Evolutionary conservation across 1,140 invertebrate genomes (phyloP), one percentile per base, ranked within the genome.

Genomic region (Pseudomyrmex pallidus): DNA sequence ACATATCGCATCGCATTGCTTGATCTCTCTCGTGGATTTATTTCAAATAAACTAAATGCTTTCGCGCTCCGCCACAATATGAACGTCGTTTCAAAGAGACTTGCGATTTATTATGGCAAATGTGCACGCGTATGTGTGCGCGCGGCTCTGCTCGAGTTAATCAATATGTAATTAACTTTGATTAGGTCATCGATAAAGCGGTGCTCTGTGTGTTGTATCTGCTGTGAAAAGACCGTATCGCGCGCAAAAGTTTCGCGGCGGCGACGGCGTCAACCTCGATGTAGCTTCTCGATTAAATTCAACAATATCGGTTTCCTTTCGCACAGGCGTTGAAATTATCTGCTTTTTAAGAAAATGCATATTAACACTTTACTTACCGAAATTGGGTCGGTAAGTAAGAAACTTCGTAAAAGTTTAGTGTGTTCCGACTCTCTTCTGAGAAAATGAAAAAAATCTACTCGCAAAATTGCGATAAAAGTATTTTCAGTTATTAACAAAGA

Each of bases 121-220:
- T 56, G 54, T 59, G 70, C 8, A 35, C 5, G 5, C 5, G 5
- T 22, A 12, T 25, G 44, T 15, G 17, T 20, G n/a, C 44, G n/a
- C 66, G 66, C 46, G 35, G 35, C 35, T 35, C 20, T 46, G 56
- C 46, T 52, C 44, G 61, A 80, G 35, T 35, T 35, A 80, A 80
- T 80, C 76, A 70, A 80, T 80, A 80, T 80, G 66, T 72, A 80
- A 80, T 80, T 80, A 80, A 80, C 56, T 80, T 80, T 54, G 76
- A 70, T 72, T 80, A 80, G 66, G 54, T 80, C 64, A 66, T 59
- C 76, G 66, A 80, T 80, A 44, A 46, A 17, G 66, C 76, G 20
- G 66, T 80, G 17, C 70, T 80, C 25, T 35, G 5, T 35, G 64
- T 68, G 54, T 20, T 22, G 48, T 50, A 64, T 64, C 59, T 64